Percentiles rank a stretch among this genome's conserved stretches.
Conservation (phyloP, 2,113 vertebrate genomes). For the Scopus umbretta region DNA sequence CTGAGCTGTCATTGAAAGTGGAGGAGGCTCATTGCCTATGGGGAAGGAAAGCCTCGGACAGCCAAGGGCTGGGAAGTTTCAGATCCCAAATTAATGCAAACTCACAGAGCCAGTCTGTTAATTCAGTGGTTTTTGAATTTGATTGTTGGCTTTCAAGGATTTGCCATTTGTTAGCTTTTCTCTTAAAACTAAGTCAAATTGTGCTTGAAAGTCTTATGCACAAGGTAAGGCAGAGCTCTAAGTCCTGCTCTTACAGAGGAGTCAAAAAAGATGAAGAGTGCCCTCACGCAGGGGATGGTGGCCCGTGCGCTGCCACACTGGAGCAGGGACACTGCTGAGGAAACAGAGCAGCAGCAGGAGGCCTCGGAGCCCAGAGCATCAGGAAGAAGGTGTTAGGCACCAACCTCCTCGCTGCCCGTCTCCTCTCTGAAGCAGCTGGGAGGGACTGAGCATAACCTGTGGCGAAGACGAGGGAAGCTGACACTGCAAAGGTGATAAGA, state of each 20-base stretch:
- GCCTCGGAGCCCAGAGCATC: background rate
- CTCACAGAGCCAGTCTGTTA: background rate
- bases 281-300: background rate
- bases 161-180: background rate
- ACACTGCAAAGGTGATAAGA: background rate
- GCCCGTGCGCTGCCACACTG: background rate
- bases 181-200: background rate
- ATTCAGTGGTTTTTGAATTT: background rate
- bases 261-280: background rate
- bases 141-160: background rate
- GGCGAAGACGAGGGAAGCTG: background rate
- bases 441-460: background rate
- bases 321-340: background rate
- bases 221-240: background rate
- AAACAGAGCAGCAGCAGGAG: background rate
- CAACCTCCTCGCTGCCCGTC: background rate
- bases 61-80: background rate
- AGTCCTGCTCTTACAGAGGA: background rate
- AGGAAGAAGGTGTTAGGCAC: background rate
- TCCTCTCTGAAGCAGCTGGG: background rate
- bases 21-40: background rate
- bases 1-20: background rate
- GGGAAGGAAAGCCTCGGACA: background rate
- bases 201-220: background rate
- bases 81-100: background rate